Percentiles rank a stretch among this genome's conserved stretches.
Evolutionary conservation across 2,888 invertebrate species (phyloP).

Genomic region (Miltochrista miniata): DNA sequence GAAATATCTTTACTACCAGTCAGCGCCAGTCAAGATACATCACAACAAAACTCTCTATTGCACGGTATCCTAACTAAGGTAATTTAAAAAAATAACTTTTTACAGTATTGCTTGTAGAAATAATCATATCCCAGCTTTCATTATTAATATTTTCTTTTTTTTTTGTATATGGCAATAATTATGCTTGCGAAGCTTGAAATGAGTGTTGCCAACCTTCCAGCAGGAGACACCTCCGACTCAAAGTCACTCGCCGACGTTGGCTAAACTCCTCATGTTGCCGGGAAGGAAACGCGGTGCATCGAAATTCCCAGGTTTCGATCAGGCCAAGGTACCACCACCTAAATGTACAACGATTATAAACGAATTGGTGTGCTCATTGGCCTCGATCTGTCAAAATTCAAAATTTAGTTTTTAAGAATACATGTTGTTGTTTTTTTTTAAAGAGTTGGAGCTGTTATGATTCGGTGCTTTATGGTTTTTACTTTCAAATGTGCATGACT

Average conservation of each 20-base stretch:
- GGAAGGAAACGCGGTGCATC: slow-evolving; percentile 76
- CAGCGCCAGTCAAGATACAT: slow-evolving; percentile 62
- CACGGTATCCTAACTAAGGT: slow-evolving; percentile 91
- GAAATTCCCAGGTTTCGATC: slow-evolving; percentile 78
- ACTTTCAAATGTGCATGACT: slow-evolving; percentile 7
- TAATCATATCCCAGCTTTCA: slow-evolving; percentile 43
- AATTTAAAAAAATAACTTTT: slow-evolving; percentile 14
- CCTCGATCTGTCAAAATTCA: slow-evolving; percentile 77
- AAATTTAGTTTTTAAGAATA: slow-evolving; percentile 75
- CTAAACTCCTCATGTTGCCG: slow-evolving; percentile 89
- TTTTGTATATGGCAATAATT: slow-evolving; percentile 43
- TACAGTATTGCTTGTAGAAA: slow-evolving; percentile 34
- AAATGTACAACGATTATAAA: slow-evolving; percentile 57
- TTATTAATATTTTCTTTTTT: slow-evolving; percentile 41
- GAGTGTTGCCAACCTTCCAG: slow-evolving; percentile 82
- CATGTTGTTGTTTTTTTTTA: slow-evolving; percentile 31
- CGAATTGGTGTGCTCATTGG: slow-evolving; percentile 79
- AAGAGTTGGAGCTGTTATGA: slow-evolving; percentile 38
- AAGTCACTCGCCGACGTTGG: slow-evolving; percentile 91
- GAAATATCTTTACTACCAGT: slow-evolving; percentile 92
- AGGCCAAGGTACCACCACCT: slow-evolving; percentile 81
- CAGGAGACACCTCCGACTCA: slow-evolving; percentile 82
- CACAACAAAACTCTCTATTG: slow-evolving; percentile 86
- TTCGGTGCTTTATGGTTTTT: slow-evolving; percentile 17
- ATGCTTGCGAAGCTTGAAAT: slow-evolving; percentile 66